Conservation (phyloP, 2,797 vertebrate species). For the Lepus oiostolus region DNA sequence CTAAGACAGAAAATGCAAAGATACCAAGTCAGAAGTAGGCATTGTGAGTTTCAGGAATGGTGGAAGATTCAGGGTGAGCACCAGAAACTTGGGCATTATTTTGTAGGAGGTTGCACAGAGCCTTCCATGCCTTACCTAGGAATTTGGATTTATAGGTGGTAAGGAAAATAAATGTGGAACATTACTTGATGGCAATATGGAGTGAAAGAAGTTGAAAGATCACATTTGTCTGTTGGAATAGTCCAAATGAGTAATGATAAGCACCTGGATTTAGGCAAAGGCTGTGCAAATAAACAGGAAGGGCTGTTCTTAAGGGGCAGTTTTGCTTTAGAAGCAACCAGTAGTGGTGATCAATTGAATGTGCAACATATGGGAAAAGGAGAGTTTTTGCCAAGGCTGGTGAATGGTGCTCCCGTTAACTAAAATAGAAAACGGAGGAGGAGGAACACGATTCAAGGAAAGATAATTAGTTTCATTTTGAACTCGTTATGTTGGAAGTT, state of each 20-base stretch:
- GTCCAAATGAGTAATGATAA: neutral
- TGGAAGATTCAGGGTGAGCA: neutral
- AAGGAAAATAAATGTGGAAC: neutral
- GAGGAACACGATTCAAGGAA: neutral
- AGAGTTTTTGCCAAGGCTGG: neutral
- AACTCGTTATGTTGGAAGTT: conserved; percentile 7
- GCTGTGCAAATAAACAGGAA: neutral
- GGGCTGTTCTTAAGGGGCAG: neutral
- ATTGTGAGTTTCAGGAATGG: neutral
- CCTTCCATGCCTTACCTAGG: neutral
- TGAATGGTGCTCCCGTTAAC: neutral
- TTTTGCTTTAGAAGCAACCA: neutral
- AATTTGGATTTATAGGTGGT: neutral
- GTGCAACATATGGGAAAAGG: neutral
- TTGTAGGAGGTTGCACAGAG: neutral
- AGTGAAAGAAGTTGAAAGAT: neutral
- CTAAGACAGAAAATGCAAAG: neutral
- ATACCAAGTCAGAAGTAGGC: neutral
- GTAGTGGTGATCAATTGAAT: neutral
- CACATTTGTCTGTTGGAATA: neutral
- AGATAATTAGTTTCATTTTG: neutral
- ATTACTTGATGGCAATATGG: neutral
- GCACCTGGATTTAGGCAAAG: neutral
- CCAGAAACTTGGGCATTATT: neutral
- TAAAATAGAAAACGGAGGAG: conserved; percentile 47